Evolutionary conservation across 2,797 vertebrate species (phyloP).

Genomic region (Lithobates pipiens): DNA sequence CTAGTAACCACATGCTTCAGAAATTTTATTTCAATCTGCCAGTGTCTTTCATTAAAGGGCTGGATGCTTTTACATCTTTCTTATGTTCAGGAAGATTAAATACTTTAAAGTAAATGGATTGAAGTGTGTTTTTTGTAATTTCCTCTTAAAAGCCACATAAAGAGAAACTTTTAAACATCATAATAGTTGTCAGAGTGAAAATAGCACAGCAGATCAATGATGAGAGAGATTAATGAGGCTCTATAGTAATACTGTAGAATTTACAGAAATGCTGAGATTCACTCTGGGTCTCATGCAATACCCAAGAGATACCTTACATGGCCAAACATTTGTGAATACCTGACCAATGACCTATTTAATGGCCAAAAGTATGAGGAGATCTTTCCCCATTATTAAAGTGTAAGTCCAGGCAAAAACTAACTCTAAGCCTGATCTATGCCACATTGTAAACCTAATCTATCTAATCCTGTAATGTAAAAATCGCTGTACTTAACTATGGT

Average conservation of each 20-base stretch:
- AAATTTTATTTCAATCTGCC: constrained; percentile 3
- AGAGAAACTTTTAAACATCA: background rate
- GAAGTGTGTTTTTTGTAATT: constrained; percentile 1
- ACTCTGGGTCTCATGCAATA: no score
- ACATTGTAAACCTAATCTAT: no score
- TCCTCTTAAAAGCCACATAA: constrained; percentile 14
- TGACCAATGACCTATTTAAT: no score
- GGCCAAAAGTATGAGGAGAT: no score
- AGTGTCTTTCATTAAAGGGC: constrained; percentile 20
- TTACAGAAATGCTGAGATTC: background rate
- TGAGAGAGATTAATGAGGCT: constrained; percentile 2
- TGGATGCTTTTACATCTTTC: constrained; percentile 1
- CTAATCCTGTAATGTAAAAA: no score
- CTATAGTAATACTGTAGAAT: background rate
- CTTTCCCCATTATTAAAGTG: no score
- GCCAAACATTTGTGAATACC: no score
- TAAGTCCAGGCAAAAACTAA: no score
- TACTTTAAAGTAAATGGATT: constrained; percentile 1
- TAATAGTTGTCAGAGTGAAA: constrained; percentile 1
- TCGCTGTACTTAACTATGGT: no score
- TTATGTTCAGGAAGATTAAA: constrained; percentile 12
- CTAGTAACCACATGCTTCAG: background rate
- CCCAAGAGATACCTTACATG: no score
- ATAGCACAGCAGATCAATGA: background rate
- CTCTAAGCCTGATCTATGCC: no score